Percentiles rank a stretch among this genome's conserved stretches.
phyloP scores from a whole-genome alignment of 2,797 vertebrate species.

The Sciurus vulgaris region DNA sequence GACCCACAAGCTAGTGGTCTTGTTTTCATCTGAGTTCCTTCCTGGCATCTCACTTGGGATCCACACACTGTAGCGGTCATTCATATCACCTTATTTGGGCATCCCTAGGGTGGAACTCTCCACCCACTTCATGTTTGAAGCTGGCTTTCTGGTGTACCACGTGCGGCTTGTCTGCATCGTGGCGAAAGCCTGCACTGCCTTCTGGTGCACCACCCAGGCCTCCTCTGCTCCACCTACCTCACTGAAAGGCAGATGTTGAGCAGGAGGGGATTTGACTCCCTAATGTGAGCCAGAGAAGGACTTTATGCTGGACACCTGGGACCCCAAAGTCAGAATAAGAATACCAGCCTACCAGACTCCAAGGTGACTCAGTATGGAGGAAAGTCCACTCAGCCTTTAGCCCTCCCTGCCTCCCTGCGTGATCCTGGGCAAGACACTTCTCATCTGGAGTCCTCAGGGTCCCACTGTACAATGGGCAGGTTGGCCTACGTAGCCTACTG shows the following conservation, averaged over 20 bases:
- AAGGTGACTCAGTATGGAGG: neutral
- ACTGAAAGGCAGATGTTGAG: neutral
- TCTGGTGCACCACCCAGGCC: neutral
- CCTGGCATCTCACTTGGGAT: neutral
- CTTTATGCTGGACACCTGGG: neutral
- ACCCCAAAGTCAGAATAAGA: neutral
- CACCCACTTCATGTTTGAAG: neutral
- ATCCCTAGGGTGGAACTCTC: neutral
- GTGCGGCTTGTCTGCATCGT: rapidly evolving
- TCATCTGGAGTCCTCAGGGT: neutral
- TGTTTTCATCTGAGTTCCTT: neutral
- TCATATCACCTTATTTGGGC: neutral
- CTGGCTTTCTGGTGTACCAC: neutral
- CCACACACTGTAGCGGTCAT: neutral
- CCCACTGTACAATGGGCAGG: neutral
- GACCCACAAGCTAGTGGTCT: neutral
- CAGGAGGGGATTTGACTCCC: neutral
- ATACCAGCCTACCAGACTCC: neutral
- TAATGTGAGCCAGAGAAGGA: neutral
- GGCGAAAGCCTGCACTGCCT: neutral
- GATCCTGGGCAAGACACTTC: neutral
- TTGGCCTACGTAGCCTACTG: neutral
- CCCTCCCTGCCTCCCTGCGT: neutral
- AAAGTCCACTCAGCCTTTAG: neutral
- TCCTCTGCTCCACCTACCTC: neutral